Conservation (phyloP, 1,140 invertebrate genomes). For the Lordiphosa collinella region DNA sequence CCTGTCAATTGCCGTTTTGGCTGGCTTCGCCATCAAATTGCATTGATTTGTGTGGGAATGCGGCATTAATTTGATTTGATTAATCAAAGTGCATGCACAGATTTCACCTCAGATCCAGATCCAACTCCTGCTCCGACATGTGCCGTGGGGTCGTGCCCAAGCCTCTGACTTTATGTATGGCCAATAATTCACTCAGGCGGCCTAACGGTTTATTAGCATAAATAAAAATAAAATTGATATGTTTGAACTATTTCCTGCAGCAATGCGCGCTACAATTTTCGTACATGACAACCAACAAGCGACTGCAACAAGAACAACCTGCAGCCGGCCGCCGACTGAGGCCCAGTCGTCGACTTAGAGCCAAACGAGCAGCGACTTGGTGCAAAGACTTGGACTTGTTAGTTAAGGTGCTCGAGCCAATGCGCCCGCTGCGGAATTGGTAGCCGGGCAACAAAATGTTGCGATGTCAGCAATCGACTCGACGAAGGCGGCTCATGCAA, state of each 20-base stretch:
- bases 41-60: constrained; percentile 77
- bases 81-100: constrained; percentile 63
- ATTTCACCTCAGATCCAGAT: constrained; percentile 45
- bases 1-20: constrained; percentile 50
- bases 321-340: constrained; percentile 49
- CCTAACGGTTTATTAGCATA: constrained; percentile 75
- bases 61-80: constrained; percentile 74
- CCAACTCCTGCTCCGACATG: constrained; percentile 20
- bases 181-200: constrained; percentile 68
- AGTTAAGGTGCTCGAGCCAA: constrained; percentile 16
- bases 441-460: constrained; percentile 72
- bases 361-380: constrained; percentile 53
- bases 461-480: constrained; percentile 52
- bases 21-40: constrained; percentile 51
- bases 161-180: constrained; percentile 42
- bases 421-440: constrained; percentile 61
- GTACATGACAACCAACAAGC: constrained; percentile 71
- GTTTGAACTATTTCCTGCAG: constrained; percentile 77
- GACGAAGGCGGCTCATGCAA: constrained; percentile 59
- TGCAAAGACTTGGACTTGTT: constrained; percentile 30
- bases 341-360: constrained; percentile 40
- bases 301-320: constrained; percentile 68
- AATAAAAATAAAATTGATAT: constrained; percentile 78
- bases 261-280: constrained; percentile 77
- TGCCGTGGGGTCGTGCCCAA: constrained; percentile 53